These are phyloP conservation scores for Sander vitreus DNA, from an alignment of 2,113 vertebrate genomes.

Conservation along the genomic window DNA sequence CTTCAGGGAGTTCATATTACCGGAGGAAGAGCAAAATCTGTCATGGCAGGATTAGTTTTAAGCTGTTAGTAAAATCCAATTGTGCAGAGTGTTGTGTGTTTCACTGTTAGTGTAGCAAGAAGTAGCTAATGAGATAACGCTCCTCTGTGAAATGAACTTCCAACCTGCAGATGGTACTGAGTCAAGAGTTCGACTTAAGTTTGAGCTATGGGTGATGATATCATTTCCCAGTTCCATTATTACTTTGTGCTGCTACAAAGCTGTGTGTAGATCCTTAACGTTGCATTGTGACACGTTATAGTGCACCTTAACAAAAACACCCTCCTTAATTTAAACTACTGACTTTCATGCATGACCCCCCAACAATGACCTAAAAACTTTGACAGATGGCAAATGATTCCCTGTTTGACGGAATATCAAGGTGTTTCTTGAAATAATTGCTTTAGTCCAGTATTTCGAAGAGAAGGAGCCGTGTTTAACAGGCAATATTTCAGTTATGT, in stretches of 20 bases:
- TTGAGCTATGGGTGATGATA: conserved; percentile 11
- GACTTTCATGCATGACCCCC: not conserved
- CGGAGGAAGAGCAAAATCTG: conserved; percentile 61
- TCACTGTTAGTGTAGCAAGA: conserved; percentile 33
- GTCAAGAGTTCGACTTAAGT: conserved; percentile 8
- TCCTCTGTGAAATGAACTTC: conserved; percentile 48
- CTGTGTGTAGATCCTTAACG: not conserved
- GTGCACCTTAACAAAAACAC: not conserved
- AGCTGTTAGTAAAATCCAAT: conserved; percentile 54
- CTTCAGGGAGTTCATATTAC: conserved; percentile 37
- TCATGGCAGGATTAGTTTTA: conserved; percentile 64
- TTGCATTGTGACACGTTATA: not conserved
- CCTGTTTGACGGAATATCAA: not conserved
- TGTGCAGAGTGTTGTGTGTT: conserved; percentile 30
- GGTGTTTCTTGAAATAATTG: not conserved
- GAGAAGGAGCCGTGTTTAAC: not conserved
- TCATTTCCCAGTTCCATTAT: not conserved
- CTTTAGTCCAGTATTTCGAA: not conserved
- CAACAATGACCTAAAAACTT: not conserved
- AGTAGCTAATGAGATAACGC: conserved; percentile 54
- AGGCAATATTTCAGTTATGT: not conserved
- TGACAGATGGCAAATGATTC: not conserved
- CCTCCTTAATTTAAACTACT: not conserved
- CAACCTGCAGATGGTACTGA: conserved; percentile 30
- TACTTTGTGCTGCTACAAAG: not conserved